These are phyloP conservation scores for Dicycla oo DNA, from an alignment of 2,888 invertebrate species.

Conservation along the genomic window DNA sequence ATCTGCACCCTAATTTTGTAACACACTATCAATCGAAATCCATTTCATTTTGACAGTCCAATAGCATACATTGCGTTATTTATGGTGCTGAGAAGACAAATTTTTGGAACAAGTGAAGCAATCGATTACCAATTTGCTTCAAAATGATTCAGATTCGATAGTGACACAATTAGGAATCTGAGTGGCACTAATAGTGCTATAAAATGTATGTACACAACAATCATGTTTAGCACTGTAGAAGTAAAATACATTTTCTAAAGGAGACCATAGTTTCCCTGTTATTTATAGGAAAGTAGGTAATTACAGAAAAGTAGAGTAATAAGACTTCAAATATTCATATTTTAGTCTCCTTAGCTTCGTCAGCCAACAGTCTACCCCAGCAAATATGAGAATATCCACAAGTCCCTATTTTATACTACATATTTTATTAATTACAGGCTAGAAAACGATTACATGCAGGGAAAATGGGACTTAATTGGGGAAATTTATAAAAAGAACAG, in stretches of 20 bases:
- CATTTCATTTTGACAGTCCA: no score
- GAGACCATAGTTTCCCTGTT: not conserved
- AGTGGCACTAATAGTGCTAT: constrained; percentile 11
- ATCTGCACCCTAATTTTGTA: no score
- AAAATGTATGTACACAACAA: not conserved
- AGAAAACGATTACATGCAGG: not conserved
- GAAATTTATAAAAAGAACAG: not conserved
- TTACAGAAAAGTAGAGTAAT: not conserved
- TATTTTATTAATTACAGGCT: not conserved
- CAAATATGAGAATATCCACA: not conserved
- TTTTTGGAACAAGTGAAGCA: no score
- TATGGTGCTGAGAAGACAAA: no score
- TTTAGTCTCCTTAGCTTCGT: not conserved
- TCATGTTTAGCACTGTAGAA: not conserved
- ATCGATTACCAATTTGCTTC: no score
- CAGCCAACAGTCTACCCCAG: not conserved
- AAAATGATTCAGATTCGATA: no score
- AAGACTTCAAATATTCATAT: not conserved
- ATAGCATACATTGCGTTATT: no score
- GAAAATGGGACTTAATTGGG: not conserved
- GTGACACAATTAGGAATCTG: no score
- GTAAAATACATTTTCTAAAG: not conserved
- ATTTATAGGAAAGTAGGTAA: not conserved
- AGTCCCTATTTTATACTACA: not conserved
- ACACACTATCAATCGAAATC: no score